Evolutionary conservation across 2,113 vertebrate species (phyloP).

Genomic region (Piaya cayana): DNA sequence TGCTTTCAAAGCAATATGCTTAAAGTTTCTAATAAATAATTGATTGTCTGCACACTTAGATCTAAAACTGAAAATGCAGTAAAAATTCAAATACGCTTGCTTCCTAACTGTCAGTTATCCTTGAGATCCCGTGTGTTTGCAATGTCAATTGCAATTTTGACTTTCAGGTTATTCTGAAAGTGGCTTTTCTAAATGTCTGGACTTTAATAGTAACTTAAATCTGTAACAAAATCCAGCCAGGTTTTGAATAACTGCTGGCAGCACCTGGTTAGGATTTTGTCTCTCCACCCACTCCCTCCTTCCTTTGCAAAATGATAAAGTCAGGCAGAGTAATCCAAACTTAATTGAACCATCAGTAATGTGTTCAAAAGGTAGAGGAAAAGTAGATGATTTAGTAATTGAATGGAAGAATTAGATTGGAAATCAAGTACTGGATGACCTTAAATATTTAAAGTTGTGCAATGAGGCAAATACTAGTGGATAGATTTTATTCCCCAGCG

Average conservation of each 20-base stretch:
- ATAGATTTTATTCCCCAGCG: conserved; percentile 28
- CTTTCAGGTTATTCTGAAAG: conserved; percentile 43
- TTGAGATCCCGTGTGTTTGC: conserved; percentile 19
- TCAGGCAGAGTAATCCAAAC: conserved; percentile 18
- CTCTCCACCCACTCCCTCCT: not conserved
- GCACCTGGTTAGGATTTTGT: conserved; percentile 22
- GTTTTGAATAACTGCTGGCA: conserved; percentile 61
- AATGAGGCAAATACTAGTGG: not conserved
- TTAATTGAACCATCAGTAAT: conserved; percentile 28
- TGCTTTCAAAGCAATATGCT: conserved; percentile 10
- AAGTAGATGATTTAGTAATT: conserved; percentile 38
- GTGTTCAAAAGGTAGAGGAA: conserved; percentile 9
- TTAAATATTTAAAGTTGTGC: conserved; percentile 17
- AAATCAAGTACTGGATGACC: conserved; percentile 29
- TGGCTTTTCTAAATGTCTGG: conserved; percentile 28
- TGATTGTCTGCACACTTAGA: not conserved
- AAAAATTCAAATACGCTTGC: not conserved
- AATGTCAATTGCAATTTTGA: not conserved
- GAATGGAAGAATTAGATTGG: conserved; percentile 42
- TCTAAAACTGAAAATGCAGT: not conserved
- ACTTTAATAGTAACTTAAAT: conserved; percentile 21
- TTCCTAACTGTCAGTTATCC: not conserved
- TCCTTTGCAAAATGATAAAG: not conserved
- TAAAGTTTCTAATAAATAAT: conserved; percentile 2
- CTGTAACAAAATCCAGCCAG: conserved; percentile 2